Percentiles rank a stretch among this genome's conserved stretches.
Conservation (phyloP, 2,888 invertebrate genomes). For the Muscina levida region DNA sequence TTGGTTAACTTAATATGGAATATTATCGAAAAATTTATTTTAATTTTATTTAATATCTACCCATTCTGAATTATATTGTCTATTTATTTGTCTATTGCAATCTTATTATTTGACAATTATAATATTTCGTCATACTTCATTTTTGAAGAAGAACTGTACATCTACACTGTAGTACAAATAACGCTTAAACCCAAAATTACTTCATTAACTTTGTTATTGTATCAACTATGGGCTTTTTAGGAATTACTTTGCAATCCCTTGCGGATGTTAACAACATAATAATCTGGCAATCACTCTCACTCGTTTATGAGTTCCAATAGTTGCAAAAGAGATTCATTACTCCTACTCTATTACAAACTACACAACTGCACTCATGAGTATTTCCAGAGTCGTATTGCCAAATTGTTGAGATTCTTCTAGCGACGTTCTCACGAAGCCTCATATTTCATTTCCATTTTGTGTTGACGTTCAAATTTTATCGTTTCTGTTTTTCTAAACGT, state of each 20-base stretch:
- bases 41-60: too few species aligned
- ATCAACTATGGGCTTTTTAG: too few species aligned
- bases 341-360: neutral
- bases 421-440: constrained; percentile 29
- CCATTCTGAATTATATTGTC: too few species aligned
- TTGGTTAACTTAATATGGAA: too few species aligned
- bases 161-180: too few species aligned
- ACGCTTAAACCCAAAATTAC: too few species aligned
- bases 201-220: too few species aligned
- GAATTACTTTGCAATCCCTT: neutral
- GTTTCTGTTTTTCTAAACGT: constrained; percentile 26
- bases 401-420: constrained; percentile 40
- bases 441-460: constrained; percentile 7
- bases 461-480: constrained; percentile 33
- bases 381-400: constrained; percentile 57
- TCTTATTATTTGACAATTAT: too few species aligned
- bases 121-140: too few species aligned
- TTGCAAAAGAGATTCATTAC: neutral
- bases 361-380: constrained; percentile 43
- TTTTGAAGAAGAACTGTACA: too few species aligned
- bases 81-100: too few species aligned
- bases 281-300: constrained; percentile 28
- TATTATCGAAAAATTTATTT: too few species aligned
- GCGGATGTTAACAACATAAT: neutral
- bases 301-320: constrained; percentile 13